Conservation (phyloP, 2,888 invertebrate genomes). For the Drosophila subsilvestris region DNA sequence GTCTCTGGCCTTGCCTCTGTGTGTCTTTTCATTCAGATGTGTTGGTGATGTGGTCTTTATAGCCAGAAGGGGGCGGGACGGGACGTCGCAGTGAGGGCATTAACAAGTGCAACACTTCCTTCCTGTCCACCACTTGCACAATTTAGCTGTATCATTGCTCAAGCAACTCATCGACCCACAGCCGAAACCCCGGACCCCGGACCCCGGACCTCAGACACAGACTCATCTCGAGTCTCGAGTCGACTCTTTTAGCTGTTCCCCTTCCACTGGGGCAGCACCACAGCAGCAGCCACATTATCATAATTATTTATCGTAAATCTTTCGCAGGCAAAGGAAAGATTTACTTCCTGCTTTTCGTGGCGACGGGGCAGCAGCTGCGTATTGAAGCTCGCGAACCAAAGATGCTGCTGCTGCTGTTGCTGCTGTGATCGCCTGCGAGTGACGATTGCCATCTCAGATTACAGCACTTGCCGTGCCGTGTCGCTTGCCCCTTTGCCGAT, state of each 20-base stretch:
- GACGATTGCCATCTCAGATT: no score
- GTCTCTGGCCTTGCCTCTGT: not conserved
- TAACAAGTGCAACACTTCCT: slow-evolving; percentile 58
- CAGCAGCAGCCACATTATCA: slow-evolving; percentile 46
- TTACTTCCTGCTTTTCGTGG: slow-evolving; percentile 41
- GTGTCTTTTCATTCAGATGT: not conserved
- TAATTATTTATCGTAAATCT: slow-evolving; percentile 69
- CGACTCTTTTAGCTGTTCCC: not conserved
- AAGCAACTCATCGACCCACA: slow-evolving; percentile 6
- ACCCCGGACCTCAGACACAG: not conserved
- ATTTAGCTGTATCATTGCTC: slow-evolving; percentile 45
- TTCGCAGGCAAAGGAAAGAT: slow-evolving; percentile 43
- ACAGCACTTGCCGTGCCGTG: slow-evolving; percentile 24
- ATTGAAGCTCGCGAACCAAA: not conserved
- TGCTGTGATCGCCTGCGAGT: no score
- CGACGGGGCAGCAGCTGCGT: not conserved
- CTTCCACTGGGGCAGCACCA: not conserved
- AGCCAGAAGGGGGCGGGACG: not conserved
- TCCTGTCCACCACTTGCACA: slow-evolving; percentile 47
- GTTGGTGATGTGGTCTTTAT: slow-evolving; percentile 9
- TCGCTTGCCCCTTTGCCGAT: no score
- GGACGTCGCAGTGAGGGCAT: slow-evolving; percentile 12
- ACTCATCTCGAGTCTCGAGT: slow-evolving; percentile 25
- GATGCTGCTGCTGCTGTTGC: not conserved
- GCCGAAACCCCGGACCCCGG: not conserved